These are phyloP conservation scores for Geococcyx californianus DNA, from an alignment of 2,113 vertebrate genomes.

Conservation along the genomic window DNA sequence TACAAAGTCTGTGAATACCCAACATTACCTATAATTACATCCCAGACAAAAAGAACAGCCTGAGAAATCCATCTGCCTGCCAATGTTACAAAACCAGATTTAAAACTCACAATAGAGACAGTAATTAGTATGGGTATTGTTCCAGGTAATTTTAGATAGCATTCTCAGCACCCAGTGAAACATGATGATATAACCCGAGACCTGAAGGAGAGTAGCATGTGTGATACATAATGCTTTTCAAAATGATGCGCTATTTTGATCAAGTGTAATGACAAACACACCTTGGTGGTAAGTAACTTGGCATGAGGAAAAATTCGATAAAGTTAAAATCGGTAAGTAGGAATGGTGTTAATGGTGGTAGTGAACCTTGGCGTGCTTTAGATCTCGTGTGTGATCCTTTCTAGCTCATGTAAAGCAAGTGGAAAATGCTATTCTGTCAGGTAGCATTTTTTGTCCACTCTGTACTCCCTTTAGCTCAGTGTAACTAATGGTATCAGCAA, in stretches of 20 bases:
- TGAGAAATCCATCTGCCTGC: neutral
- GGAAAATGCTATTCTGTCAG: neutral
- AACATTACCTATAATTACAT: slow-evolving; percentile 29
- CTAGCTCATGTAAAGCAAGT: neutral
- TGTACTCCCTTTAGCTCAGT: neutral
- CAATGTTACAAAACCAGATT: neutral
- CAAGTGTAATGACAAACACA: neutral
- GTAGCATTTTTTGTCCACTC: neutral
- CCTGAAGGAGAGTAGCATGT: neutral
- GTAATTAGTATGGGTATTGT: slow-evolving; percentile 28
- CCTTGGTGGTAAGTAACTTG: neutral
- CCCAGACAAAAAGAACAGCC: slow-evolving; percentile 14
- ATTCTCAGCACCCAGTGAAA: neutral
- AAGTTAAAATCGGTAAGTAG: neutral
- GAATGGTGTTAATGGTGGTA: neutral
- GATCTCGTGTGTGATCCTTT: neutral
- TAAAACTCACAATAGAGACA: slow-evolving; percentile 11
- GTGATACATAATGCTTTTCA: neutral
- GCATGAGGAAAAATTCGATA: neutral
- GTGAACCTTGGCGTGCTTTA: neutral
- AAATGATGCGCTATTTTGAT: neutral
- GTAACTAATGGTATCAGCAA: neutral
- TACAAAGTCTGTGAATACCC: neutral
- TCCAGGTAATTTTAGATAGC: neutral
- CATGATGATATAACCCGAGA: neutral